These are phyloP conservation scores for Gastrophysa polygoni DNA, from an alignment of 2,888 invertebrate species.

Conservation along the genomic window DNA sequence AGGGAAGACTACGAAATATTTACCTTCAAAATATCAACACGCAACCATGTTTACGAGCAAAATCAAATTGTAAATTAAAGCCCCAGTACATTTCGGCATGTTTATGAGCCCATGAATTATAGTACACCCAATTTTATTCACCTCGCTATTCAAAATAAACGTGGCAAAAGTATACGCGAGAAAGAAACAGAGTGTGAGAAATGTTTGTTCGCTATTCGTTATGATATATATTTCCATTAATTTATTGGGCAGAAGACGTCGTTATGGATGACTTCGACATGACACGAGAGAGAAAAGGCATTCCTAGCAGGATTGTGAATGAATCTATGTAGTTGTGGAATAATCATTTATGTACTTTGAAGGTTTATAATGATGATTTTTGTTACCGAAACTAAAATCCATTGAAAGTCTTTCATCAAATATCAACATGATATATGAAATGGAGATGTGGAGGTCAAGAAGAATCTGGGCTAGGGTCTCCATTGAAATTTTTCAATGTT, in stretches of 20 bases:
- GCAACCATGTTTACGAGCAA: conserved; percentile 36
- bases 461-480: too few relatives aligned
- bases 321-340: too few relatives aligned
- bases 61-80: conserved; percentile 37
- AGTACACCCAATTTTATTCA: conserved; percentile 32
- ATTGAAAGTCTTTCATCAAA: too few relatives aligned
- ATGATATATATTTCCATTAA: background rate
- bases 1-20: conserved; percentile 33
- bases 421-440: too few relatives aligned
- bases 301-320: too few relatives aligned
- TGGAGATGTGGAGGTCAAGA: too few relatives aligned
- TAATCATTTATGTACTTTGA: too few relatives aligned
- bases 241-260: background rate
- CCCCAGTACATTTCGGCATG: conserved; percentile 35
- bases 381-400: too few relatives aligned
- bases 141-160: conserved; percentile 24
- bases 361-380: too few relatives aligned
- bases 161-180: conserved; percentile 10
- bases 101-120: conserved; percentile 41
- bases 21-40: conserved; percentile 40
- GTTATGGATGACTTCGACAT: too few relatives aligned
- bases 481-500: too few relatives aligned
- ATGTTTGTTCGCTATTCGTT: background rate
- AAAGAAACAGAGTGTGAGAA: conserved; percentile 10
- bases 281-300: too few relatives aligned